Conservation (phyloP, 2,888 invertebrate species). For the Volucella inflata region DNA sequence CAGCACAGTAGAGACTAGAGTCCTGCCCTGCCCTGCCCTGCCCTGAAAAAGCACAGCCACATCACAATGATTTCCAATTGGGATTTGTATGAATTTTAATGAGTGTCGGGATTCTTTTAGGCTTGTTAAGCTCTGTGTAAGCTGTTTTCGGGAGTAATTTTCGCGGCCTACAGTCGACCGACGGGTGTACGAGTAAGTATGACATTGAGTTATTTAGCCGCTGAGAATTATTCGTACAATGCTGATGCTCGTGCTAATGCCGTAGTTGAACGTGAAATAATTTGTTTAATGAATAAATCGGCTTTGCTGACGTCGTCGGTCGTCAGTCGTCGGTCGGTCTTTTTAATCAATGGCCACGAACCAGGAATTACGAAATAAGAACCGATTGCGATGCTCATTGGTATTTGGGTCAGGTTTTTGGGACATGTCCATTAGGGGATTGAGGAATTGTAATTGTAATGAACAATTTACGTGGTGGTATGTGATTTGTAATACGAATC, state of each 20-base stretch:
- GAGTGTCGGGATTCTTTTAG: conserved; percentile 55
- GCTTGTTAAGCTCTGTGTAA: conserved; percentile 69
- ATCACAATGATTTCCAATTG: conserved; percentile 61
- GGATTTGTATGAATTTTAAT: conserved; percentile 75
- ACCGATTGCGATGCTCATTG: conserved; percentile 49
- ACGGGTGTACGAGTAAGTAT: conserved; percentile 31
- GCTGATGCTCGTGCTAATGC: conserved; percentile 31
- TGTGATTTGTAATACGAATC: no score
- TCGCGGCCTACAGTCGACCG: background rate
- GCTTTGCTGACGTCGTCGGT: conserved; percentile 56
- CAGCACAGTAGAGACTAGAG: no score
- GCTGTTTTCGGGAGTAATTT: conserved; percentile 64
- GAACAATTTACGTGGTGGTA: no score
- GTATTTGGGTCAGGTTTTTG: conserved; percentile 23
- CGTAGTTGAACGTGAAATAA: conserved; percentile 61
- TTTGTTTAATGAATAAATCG: conserved; percentile 72
- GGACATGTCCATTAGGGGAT: no score
- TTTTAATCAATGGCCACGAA: no score
- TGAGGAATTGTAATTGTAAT: no score
- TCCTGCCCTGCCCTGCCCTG: background rate
- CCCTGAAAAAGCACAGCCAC: background rate
- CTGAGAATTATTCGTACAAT: conserved; percentile 36
- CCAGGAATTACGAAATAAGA: conserved; percentile 30
- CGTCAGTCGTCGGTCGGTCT: no score
- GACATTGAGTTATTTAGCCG: conserved; percentile 68